These are phyloP conservation scores for Urocynchramus pylzowi DNA, from an alignment of 2,113 vertebrate genomes.

Conservation along the genomic window DNA sequence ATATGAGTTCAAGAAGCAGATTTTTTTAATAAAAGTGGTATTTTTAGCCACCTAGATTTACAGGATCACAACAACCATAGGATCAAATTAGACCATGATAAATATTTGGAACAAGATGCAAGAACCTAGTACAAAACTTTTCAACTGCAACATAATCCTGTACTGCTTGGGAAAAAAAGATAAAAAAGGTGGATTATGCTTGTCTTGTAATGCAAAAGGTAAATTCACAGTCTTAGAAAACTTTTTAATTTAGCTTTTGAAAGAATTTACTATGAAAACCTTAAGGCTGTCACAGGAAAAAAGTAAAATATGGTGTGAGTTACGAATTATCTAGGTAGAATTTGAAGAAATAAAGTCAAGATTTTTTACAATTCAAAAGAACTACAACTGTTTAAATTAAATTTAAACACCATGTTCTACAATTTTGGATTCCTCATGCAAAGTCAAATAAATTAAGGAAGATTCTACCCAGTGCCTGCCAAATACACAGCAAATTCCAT, in stretches of 20 bases:
- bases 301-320: neutral
- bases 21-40: neutral
- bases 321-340: neutral
- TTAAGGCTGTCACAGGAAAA: neutral
- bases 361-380: neutral
- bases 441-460: neutral
- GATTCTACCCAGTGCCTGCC: neutral
- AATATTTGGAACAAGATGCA: neutral
- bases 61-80: neutral
- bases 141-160: neutral
- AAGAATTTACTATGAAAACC: neutral
- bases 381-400: neutral
- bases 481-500: neutral
- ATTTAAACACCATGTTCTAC: neutral
- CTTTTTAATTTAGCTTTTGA: neutral
- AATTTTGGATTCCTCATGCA: neutral
- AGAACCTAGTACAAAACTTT: neutral
- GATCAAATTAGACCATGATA: neutral
- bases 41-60: neutral
- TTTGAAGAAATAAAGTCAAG: neutral
- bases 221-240: neutral
- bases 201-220: neutral
- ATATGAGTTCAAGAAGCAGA: neutral
- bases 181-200: neutral
- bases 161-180: neutral